phyloP scores from a whole-genome alignment of 2,113 vertebrate species.

The Triplophysa rosa region DNA sequence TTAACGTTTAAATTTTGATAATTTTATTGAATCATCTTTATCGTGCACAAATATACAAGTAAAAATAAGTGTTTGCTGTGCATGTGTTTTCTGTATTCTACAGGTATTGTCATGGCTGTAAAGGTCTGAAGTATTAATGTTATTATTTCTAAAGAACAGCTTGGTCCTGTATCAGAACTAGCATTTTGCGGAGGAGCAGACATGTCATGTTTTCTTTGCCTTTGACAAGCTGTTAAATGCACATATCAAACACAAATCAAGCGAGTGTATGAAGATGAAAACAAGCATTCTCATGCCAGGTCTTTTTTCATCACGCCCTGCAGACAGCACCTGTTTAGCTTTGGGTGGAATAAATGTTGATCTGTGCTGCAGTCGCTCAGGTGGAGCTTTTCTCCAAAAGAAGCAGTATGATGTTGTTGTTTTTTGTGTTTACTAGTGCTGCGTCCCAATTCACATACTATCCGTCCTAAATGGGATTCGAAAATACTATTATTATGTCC shows the following conservation, averaged over 20 bases:
- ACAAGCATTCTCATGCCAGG: neutral
- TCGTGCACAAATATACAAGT: too few species aligned
- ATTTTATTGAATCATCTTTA: too few species aligned
- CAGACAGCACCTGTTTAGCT: neutral
- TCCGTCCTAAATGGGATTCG: too few species aligned
- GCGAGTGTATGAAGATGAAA: neutral
- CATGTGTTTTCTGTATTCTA: too few species aligned
- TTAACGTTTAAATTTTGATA: too few species aligned
- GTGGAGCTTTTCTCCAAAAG: too few species aligned
- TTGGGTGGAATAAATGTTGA: neutral
- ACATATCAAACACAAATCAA: neutral
- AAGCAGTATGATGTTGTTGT: neutral
- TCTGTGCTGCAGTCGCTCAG: too few species aligned
- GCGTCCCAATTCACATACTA: too few species aligned
- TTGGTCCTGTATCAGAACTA: neutral
- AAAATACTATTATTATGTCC: too few species aligned
- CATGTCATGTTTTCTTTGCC: neutral
- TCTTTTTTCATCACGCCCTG: neutral
- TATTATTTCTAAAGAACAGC: neutral
- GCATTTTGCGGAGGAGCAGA: neutral
- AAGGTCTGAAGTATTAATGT: neutral
- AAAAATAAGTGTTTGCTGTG: too few species aligned
- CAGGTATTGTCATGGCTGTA: too few species aligned
- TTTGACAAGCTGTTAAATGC: neutral
- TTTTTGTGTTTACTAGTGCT: too few species aligned